These are phyloP conservation scores for Zoroaster sp. DNA, from an alignment of 53 echinoderm and acorn worm species.

Conservation along the genomic window DNA sequence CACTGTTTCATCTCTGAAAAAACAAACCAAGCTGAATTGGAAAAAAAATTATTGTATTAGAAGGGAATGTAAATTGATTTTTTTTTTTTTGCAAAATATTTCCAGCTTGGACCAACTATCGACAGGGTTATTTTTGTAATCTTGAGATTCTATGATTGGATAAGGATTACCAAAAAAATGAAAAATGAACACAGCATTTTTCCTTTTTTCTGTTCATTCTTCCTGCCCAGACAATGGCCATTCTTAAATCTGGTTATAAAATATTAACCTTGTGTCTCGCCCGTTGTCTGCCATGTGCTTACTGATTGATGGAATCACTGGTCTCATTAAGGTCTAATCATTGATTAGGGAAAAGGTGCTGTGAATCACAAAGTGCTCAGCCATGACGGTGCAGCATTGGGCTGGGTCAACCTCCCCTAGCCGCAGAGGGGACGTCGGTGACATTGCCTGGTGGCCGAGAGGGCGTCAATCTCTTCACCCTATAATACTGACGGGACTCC, in stretches of 20 bases:
- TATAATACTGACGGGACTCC: neutral
- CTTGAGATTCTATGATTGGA: too few relatives aligned
- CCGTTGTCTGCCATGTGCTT: neutral
- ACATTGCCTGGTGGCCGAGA: neutral
- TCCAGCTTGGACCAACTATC: too few relatives aligned
- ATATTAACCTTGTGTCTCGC: neutral
- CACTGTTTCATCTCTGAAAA: too few relatives aligned
- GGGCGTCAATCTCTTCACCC: neutral
- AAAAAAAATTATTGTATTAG: too few relatives aligned
- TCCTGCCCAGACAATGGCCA: slow-evolving; percentile 18
- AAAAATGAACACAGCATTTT: neutral
- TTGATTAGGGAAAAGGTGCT: neutral
- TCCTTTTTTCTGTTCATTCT: neutral
- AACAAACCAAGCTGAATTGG: too few relatives aligned
- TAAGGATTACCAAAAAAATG: too few relatives aligned
- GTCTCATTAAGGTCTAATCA: neutral
- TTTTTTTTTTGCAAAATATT: too few relatives aligned
- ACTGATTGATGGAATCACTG: slow-evolving; percentile 25
- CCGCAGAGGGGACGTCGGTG: neutral
- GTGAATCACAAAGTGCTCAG: slow-evolving; percentile 7
- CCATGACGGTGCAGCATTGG: slow-evolving; percentile 29
- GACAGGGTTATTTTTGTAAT: too few relatives aligned
- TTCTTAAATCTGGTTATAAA: slow-evolving; percentile 8
- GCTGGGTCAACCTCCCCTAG: neutral
- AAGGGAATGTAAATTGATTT: too few relatives aligned